Base-by-base conservation (phyloP, 2,797 vertebrate species). In the Danionella dracula region DNA sequence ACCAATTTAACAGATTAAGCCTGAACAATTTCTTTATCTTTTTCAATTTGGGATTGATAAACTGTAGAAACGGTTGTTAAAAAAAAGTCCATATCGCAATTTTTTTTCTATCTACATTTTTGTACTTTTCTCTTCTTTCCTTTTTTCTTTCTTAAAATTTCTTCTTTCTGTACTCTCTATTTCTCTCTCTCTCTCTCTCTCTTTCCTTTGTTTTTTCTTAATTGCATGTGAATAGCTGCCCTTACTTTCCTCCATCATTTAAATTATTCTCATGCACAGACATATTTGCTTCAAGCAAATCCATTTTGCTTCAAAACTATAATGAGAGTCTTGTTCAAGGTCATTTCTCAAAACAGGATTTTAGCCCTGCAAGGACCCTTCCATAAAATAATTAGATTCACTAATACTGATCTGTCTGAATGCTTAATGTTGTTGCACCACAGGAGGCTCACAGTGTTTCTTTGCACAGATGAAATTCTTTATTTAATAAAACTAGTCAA, bases 321-420 rank as follows among this genome's bases (percentile, higher is more conserved):
- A 45, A 67, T 58, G 29, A 59, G 51, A 63, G 74, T 53, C 29
- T 55, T 19, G 37, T 61, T 17, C 49, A 42, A 73, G 70, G 69
- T 78, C 55, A 16, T 82, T 64, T 15, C 67, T 82, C 75, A 82
- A 40, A 76, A 64, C 72, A 3, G 6, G 23, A 75, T 77, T 58
- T 55, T 31, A 19, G 23, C 13, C 72, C 74, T 68, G 34, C 32
- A 8, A 57, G 74, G 63, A 29, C 2, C 1, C 79, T 75, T 80
- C 76, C 78, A 79, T 79, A 65, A 84, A 74, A 78, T 50, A 55
- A 78, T 78, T 38, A 65, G 27, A 32, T 58, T 70, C 71, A 70
- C 57, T 79, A 73, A 83, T 84, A 70, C 77, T 74, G 71, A 78
- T 83, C 80, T 81, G 79, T 83, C 80, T 83, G 70, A 51, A 44